These are phyloP conservation scores for Synchiropus splendidus DNA, from an alignment of 2,113 vertebrate genomes.

Conservation along the genomic window DNA sequence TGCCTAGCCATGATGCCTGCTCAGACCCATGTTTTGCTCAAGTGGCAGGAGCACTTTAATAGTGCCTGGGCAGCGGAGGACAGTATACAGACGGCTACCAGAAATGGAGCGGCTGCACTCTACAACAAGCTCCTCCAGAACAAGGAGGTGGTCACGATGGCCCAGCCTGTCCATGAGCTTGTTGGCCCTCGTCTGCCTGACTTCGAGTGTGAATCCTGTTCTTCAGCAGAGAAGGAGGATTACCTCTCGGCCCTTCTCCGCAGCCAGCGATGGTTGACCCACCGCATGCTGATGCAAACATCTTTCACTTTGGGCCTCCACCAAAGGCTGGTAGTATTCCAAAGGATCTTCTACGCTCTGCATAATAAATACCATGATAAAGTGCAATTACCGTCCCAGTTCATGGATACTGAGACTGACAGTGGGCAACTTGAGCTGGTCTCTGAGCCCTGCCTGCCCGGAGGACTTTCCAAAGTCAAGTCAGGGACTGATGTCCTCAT, in stretches of 20 bases:
- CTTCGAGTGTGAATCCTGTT: slow-evolving; percentile 68
- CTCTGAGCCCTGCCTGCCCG: slow-evolving; percentile 47
- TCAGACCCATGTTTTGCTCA: slow-evolving; percentile 73
- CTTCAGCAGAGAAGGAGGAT: slow-evolving; percentile 66
- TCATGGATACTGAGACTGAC: slow-evolving; percentile 44
- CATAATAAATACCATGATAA: slow-evolving; percentile 75
- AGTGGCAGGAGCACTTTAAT: slow-evolving; percentile 78
- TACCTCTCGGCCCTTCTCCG: slow-evolving; percentile 68
- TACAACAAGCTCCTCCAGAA: slow-evolving; percentile 68
- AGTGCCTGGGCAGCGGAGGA: slow-evolving; percentile 72
- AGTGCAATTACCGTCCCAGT: slow-evolving; percentile 47
- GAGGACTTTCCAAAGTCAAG: slow-evolving; percentile 40
- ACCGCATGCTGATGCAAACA: slow-evolving; percentile 63
- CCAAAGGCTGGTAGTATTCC: slow-evolving; percentile 64
- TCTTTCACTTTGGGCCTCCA: slow-evolving; percentile 67
- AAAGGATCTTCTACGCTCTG: slow-evolving; percentile 72
- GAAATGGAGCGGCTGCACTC: slow-evolving; percentile 56
- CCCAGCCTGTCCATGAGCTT: slow-evolving; percentile 69
- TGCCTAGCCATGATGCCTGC: slow-evolving; percentile 72
- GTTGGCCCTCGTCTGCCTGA: slow-evolving; percentile 70
- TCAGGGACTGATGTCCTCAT: slow-evolving; percentile 72
- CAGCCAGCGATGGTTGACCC: slow-evolving; percentile 69
- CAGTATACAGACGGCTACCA: slow-evolving; percentile 52
- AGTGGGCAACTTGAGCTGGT: slow-evolving; percentile 50
- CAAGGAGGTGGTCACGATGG: slow-evolving; percentile 70